Percentiles rank a stretch among this genome's conserved stretches.
Conservation (phyloP, 92 coral and sea anemone genomes). For the Epizoanthus rinbou region DNA sequence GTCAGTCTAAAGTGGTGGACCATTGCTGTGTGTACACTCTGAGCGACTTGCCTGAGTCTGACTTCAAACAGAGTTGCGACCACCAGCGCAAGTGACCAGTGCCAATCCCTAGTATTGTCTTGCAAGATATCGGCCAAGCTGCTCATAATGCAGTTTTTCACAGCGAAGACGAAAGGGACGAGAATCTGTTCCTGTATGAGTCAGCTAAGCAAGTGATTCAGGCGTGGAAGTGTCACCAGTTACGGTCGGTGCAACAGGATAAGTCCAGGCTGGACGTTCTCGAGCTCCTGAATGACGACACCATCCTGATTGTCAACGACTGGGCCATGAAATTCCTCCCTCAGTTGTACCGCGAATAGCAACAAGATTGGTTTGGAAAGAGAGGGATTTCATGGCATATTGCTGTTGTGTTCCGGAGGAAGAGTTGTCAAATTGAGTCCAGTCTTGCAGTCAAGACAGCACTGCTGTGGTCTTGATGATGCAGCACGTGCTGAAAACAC, state of each 20-base stretch:
- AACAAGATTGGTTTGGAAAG: background rate
- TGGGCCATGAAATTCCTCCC: slow-evolving; percentile 23
- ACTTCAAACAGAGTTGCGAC: background rate
- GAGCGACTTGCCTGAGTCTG: slow-evolving; percentile 1
- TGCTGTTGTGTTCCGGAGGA: slow-evolving; percentile 45
- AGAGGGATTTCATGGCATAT: background rate
- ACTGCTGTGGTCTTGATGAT: slow-evolving; percentile 44
- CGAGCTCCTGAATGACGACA: slow-evolving; percentile 19
- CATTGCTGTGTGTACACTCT: slow-evolving; percentile 31
- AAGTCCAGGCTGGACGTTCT: slow-evolving; percentile 45
- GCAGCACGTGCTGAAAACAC: slow-evolving; percentile 40
- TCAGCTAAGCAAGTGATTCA: slow-evolving; percentile 40
- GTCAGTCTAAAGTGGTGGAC: slow-evolving; percentile 1
- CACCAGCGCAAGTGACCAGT: slow-evolving; percentile 7
- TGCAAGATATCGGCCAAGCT: background rate
- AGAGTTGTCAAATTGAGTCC: slow-evolving; percentile 21
- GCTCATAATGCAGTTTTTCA: background rate
- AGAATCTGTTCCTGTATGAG: slow-evolving; percentile 17
- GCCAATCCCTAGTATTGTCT: background rate
- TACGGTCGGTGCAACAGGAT: slow-evolving; percentile 49
- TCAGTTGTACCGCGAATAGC: slow-evolving; percentile 38
- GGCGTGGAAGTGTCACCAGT: slow-evolving; percentile 48
- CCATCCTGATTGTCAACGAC: slow-evolving; percentile 32
- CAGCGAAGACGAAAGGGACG: slow-evolving; percentile 14
- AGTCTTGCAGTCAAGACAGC: slow-evolving; percentile 50